Evolutionary conservation across 2,888 invertebrate genomes (phyloP), one percentile per base, ranked within the genome.

Genomic region (Muscina levida): DNA sequence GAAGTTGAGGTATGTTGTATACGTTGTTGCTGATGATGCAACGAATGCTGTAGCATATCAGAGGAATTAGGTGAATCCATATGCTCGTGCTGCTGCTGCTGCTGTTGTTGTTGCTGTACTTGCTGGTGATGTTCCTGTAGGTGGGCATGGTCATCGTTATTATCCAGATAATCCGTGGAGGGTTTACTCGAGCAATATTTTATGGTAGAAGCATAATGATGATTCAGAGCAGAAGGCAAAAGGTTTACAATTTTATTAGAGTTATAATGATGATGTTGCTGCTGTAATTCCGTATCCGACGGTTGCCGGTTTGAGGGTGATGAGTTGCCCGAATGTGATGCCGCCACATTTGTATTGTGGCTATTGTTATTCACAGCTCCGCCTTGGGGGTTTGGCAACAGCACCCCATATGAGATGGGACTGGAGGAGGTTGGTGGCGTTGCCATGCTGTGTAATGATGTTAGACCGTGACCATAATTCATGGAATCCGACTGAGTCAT

Each of bases 101-200:
- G 82, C 26, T 82, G 73, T 19, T 81, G 57, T 37, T 80, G 11
- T 0, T 71, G 74, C 10, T 81, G 77, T 10, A 74, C 71, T 22
- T 68, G 24, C 5, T 76, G 66, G 13, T 39, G 31, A 11, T 81
- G 56, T 5, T 31, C 10, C 13, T 57, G 57, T 24, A 19, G 6
- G 44, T 80, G 77, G 31, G 22, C 77, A 37, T 77, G 75, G 8
- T 31, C 31, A 31, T 31, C 31, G 31, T 3, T 5, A 8, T 8
- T 31, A 8, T 31, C 4, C 17, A 78, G 80, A 67, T 85, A 87
- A 17, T 87, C 88, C 11, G 85, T 24, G 84, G 85, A 79, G 83
- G 87, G n/a, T 88, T 84, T 89, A 72, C 89, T 90, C 22, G 90
- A 87, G 70, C 90, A 90, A 77, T 89, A 90, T 83, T 90, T 90